Base-by-base conservation (phyloP, 2,113 vertebrate species). In the Petromus typicus region DNA sequence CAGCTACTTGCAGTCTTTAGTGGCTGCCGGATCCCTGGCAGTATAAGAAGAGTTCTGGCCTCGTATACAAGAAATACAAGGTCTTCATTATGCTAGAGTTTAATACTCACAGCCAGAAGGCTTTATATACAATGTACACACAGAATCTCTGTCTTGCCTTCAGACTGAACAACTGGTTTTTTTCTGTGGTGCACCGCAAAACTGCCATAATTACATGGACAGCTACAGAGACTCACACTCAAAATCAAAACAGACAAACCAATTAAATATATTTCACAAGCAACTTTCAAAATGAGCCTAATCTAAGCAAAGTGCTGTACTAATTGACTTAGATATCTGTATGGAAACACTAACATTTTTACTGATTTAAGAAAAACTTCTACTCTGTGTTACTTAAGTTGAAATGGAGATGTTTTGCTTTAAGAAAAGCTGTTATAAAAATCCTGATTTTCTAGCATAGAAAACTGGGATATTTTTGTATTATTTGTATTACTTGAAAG, bases 51-150 rank as follows among this genome's bases (percentile, higher is more conserved):
- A 97, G 90, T 97, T 89, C 90, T 97, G 93, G 90, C 92, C 85
- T 97, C 57, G 8, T 96, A 81, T 94, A 96, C 89, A 97, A 80
- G 91, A 96, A 97, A 93, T 97, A 97, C 97, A 98, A 97, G 88
- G 93, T 97, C 95, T 96, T 98, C 95, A 97, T 98, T 98, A 98
- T 97, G 37, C 93, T 89, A 93, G 80, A 95, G 93, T 97, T 97
- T 98, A 97, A 98, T 93, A 83, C 92, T 88, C 90, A 73, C 67
- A 96, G 94, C 91, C 95, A 97, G 95, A 97, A 98, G 79, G 92
- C 93, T 98, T 96, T 94, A 76, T 79, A 95, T 92, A 93, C 94
- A 98, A 91, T 81, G 57, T 97, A 97, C 92, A 98, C 90, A 96
- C 91, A 97, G 93, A 96, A 96, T 94, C 78, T 96, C 84, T 97